These are phyloP conservation scores for Melanogrammus aeglefinus DNA, from an alignment of 2,797 vertebrate species.

Conservation along the genomic window DNA sequence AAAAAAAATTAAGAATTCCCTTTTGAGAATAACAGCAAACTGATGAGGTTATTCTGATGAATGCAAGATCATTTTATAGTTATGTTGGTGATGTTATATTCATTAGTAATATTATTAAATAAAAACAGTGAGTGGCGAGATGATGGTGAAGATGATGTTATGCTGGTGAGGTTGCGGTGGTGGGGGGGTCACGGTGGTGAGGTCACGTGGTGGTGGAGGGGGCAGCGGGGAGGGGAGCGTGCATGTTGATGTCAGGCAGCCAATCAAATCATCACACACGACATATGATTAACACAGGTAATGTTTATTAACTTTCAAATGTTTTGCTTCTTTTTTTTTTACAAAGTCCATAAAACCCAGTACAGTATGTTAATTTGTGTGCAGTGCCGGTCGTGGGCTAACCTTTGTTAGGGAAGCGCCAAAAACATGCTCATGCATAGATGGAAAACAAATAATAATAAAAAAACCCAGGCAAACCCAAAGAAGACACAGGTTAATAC, in stretches of 20 bases:
- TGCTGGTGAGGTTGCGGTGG: no score
- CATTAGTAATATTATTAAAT: no score
- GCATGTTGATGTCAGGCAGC: background rate
- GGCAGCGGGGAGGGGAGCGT: background rate
- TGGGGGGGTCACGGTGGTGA: no score
- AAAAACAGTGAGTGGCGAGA: background rate
- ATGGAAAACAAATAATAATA: background rate
- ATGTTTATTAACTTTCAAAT: background rate
- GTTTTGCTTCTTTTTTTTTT: slow-evolving; percentile 20
- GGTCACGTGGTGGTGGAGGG: no score
- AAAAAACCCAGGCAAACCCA: background rate
- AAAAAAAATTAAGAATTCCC: background rate
- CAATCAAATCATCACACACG: background rate
- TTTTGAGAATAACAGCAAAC: background rate
- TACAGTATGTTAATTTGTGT: slow-evolving; percentile 36
- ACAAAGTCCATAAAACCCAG: slow-evolving; percentile 59
- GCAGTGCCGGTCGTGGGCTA: slow-evolving; percentile 26
- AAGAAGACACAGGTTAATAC: background rate
- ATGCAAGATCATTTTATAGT: background rate
- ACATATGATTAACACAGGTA: background rate
- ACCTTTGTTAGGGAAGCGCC: background rate
- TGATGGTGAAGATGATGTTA: no score
- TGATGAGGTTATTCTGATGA: background rate
- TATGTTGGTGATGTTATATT: background rate
- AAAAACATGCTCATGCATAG: slow-evolving; percentile 17